Base-by-base conservation (phyloP, 2,797 vertebrate genomes). In the Chelidonichthys spinosus region DNA sequence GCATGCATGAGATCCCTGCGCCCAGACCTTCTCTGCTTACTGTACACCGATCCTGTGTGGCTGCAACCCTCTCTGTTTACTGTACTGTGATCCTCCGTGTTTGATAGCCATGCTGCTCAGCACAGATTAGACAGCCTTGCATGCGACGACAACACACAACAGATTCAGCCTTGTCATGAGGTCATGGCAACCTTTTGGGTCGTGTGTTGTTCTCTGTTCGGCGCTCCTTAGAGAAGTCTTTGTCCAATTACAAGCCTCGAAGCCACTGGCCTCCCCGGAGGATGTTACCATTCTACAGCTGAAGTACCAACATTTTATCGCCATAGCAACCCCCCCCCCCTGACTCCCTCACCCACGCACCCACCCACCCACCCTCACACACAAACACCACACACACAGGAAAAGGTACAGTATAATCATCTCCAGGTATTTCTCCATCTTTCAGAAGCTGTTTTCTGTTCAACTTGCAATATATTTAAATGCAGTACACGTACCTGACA, bases 291-390 rank as follows among this genome's bases (percentile, higher is more conserved):
- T 65, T 85, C 84, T 79, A 36, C 85, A 78, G 85, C 86, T 88
- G 52, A 89, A 88, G 89, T 80, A 64, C 90, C 92, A 92, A 94
- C 92, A 93, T 83, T 77, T 43, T 79, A 74, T 93, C 72, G 37
- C 90, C 87, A 87, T 82, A 78, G 91, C 78, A 94, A 94, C 93
- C 67, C 58, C 74, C 81, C 78, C 79, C 77, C 67, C 47, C 46
- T 59, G 62, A 65, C 80, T 60, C 84, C 72, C 63, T 66, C 72
- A 63, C 77, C 76, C 69, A 84, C 86, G 69, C 85, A 74, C 33
- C 58, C 84, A 65, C 42, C 74, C 76, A 79, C 79, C 46, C 18
- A 35, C 50, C n/a, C 13, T 11, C 74, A 47, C 32, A 59, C 56
- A 49, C 60, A 39, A 33, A 15, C 53, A 43, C 11, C 58, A 63